These are phyloP conservation scores for Ophion ellenae DNA, from an alignment of 2,888 invertebrate species.

Conservation along the genomic window DNA sequence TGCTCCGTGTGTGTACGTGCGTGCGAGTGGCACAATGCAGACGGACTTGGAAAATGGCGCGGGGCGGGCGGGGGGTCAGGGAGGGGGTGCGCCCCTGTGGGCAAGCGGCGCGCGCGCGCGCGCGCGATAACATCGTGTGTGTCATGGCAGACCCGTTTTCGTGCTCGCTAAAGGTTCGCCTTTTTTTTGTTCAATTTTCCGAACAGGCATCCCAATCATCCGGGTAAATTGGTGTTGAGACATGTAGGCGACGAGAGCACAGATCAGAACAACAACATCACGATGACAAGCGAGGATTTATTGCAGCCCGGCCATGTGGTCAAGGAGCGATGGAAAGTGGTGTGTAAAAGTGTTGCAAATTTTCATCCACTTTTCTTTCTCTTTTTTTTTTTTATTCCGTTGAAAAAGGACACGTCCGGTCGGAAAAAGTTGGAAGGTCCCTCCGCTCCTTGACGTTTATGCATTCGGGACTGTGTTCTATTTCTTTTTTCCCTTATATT, in stretches of 20 bases:
- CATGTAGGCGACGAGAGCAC: slow-evolving; percentile 84
- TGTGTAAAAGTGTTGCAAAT: slow-evolving; percentile 83
- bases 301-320: slow-evolving; percentile 98
- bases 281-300: slow-evolving; percentile 96
- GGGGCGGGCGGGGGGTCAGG: not conserved
- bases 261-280: slow-evolving; percentile 89
- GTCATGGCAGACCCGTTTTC: slow-evolving; percentile 63
- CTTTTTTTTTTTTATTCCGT: not conserved
- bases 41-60: not conserved
- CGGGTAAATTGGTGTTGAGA: slow-evolving; percentile 78
- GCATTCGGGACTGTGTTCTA: no score
- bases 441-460: not conserved
- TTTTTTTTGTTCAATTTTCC: slow-evolving; percentile 68
- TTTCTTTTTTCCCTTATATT: not conserved
- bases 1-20: not conserved
- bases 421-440: not conserved
- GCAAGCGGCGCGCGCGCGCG: slow-evolving; percentile 25
- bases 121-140: slow-evolving; percentile 55
- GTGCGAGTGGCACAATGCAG: not conserved
- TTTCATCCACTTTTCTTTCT: not conserved
- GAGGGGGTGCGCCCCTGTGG: slow-evolving; percentile 20
- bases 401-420: not conserved
- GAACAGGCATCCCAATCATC: slow-evolving; percentile 78
- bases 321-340: slow-evolving; percentile 99
- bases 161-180: slow-evolving; percentile 54